Evolutionary conservation across 2,888 invertebrate genomes (phyloP).

Genomic region (Volucella inflata): DNA sequence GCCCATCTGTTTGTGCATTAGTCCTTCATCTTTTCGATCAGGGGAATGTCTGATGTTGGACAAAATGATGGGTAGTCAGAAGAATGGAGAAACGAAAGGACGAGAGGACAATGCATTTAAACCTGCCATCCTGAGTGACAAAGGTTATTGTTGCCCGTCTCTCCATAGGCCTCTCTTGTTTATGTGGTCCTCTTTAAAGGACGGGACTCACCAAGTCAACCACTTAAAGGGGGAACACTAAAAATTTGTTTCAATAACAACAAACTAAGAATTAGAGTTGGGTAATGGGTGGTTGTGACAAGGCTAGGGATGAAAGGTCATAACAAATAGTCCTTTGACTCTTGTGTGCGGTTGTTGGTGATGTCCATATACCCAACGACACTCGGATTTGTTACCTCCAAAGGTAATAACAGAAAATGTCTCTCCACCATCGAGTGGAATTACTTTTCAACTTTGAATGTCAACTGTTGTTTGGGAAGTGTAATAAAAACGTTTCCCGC

Average conservation of each 20-base stretch:
- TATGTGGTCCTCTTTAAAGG: slow-evolving; percentile 18
- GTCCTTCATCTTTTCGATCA: slow-evolving; percentile 36
- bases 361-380: slow-evolving; percentile 43
- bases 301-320: background rate
- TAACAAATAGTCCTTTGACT: slow-evolving; percentile 53
- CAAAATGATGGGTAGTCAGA: background rate
- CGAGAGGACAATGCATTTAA: slow-evolving; percentile 38
- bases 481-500: slow-evolving; percentile 74
- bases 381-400: slow-evolving; percentile 59
- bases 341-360: slow-evolving; percentile 39
- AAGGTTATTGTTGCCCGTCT: slow-evolving; percentile 24
- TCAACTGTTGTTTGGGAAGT: slow-evolving; percentile 74
- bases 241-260: slow-evolving; percentile 39
- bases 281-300: too few species aligned
- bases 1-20: slow-evolving; percentile 7
- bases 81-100: background rate
- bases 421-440: slow-evolving; percentile 55
- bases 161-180: slow-evolving; percentile 1
- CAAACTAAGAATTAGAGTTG: slow-evolving; percentile 1
- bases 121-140: slow-evolving; percentile 31
- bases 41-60: slow-evolving; percentile 12
- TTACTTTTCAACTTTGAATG: slow-evolving; percentile 75
- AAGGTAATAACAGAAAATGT: slow-evolving; percentile 71
- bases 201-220: slow-evolving; percentile 13
- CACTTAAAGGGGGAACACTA: slow-evolving; percentile 2